Evolutionary conservation across 2,797 vertebrate species (phyloP), one percentile per base, ranked within the genome.

Genomic region (Danio choprae): DNA sequence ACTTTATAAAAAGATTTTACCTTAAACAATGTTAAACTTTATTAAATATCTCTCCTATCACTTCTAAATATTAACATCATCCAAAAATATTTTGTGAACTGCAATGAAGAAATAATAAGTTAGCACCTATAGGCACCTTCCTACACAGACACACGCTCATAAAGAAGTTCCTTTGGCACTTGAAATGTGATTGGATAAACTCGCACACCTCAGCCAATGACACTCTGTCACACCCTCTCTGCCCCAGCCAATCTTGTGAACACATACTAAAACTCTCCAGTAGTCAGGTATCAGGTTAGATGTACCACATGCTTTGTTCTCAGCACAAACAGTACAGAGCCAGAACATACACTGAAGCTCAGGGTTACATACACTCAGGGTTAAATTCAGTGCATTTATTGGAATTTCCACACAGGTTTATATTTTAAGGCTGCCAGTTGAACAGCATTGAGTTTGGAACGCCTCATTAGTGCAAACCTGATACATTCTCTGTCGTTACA

Each of bases 351-450:
- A 29, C 43, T 67, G 18, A 50, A 44, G 48, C 18, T 68, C 58
- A 6, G 74, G 36, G 41, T 70, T 78, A 4, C n/a, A n/a, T n/a
- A n/a, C n/a, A n/a, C 3, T 68, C 58, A 6, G 74, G 36, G 41
- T 70, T 78, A 4, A 22, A 78, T 53, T 50, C 41, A 43, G 59
- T 44, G 22, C 58, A 20, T 84, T 85, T 83, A 80, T 81, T 83
- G 51, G 41, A 12, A 50, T 71, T 29, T 29, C 29, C 74, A 46
- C 59, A n/a, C 40, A n/a, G 65, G 13, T 63, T 38, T 69, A 67
- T 22, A 20, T 51, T 80, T 76, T 80, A 80, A 69, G 64, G 72
- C 79, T 62, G 72, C 59, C 53, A 4, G 63, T 55, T 60, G 38
- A 46, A 79, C 22, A 74, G 83, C 80, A 38, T 79, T 68, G 43